A percentile compares a stretch with the other conserved stretches of the same genome.
phyloP scores from a whole-genome alignment of 2,113 vertebrate genomes.

The Vulpes ferrilata region DNA sequence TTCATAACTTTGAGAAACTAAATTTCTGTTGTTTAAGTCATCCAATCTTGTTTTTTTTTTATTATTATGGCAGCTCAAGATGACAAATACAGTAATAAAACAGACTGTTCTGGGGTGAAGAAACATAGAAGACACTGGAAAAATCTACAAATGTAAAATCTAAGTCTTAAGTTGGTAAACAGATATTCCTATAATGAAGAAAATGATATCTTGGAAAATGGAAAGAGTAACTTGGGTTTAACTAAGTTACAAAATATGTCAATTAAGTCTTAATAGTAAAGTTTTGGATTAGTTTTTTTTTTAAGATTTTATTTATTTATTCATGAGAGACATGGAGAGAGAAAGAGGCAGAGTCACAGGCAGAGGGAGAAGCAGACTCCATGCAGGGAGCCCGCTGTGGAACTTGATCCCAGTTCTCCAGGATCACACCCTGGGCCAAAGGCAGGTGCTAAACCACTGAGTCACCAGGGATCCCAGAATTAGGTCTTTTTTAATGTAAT shows the following conservation, averaged over 20 bases:
- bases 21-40: neutral
- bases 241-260: neutral
- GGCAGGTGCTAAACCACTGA: no score
- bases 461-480: neutral
- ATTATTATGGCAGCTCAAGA: neutral
- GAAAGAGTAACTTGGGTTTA: slow-evolving; percentile 2
- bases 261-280: neutral
- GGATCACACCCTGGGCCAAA: no score
- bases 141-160: neutral
- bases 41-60: neutral
- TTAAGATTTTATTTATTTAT: no score
- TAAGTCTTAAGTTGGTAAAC: neutral
- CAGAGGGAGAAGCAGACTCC: no score
- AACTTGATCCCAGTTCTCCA: no score
- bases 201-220: neutral
- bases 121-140: neutral
- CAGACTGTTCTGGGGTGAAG: neutral
- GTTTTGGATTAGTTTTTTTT: neutral
- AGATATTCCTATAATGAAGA: neutral
- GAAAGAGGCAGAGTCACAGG: no score
- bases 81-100: neutral
- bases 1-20: neutral
- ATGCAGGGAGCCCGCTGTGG: no score
- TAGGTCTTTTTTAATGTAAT: neutral
- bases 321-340: no score